Conservation (phyloP, 30 jellyfish, hydroid and myxozoan species). For the Catostylus mosaicus region DNA sequence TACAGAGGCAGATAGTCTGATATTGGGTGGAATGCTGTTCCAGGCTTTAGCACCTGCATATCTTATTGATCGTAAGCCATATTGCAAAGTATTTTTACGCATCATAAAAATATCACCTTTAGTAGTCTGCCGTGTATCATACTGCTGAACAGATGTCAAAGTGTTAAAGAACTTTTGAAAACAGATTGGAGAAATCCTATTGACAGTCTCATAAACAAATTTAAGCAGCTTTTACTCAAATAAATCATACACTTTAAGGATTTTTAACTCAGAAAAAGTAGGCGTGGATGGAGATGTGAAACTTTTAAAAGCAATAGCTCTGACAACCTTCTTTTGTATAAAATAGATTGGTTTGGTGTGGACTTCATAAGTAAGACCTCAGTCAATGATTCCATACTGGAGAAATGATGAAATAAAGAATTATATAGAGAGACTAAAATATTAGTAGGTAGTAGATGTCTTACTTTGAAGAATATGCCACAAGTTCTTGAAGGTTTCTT, state of each 20-base stretch:
- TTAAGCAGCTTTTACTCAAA: slow-evolving; percentile 11
- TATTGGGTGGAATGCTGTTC: slow-evolving; percentile 35
- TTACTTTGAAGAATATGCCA: slow-evolving; percentile 30
- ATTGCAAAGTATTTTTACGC: slow-evolving; percentile 41
- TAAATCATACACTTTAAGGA: slow-evolving; percentile 21
- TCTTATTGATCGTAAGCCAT: no score
- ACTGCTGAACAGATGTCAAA: slow-evolving; percentile 42
- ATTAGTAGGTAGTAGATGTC: no score
- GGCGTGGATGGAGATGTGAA: slow-evolving; percentile 40
- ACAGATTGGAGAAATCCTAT: slow-evolving; percentile 24
- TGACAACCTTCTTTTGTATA: slow-evolving; percentile 13
- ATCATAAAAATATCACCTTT: slow-evolving; percentile 51
- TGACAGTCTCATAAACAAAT: slow-evolving; percentile 46
- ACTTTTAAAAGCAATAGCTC: slow-evolving; percentile 3
- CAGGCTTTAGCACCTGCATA: slow-evolving; percentile 60
- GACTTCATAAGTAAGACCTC: slow-evolving; percentile 20
- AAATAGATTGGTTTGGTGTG: neutral
- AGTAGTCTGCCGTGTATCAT: slow-evolving; percentile 54
- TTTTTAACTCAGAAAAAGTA: slow-evolving; percentile 19
- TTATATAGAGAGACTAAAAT: slow-evolving; percentile 22
- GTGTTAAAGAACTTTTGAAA: slow-evolving; percentile 39
- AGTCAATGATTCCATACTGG: slow-evolving; percentile 20
- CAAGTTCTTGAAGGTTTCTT: slow-evolving; percentile 29
- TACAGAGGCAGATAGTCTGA: slow-evolving; percentile 45
- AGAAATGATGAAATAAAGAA: slow-evolving; percentile 5